A percentile compares a stretch with the other conserved stretches of the same genome.
Conservation (phyloP, 35 echinoderm and acorn worm species). For the Antedon bifida region DNA sequence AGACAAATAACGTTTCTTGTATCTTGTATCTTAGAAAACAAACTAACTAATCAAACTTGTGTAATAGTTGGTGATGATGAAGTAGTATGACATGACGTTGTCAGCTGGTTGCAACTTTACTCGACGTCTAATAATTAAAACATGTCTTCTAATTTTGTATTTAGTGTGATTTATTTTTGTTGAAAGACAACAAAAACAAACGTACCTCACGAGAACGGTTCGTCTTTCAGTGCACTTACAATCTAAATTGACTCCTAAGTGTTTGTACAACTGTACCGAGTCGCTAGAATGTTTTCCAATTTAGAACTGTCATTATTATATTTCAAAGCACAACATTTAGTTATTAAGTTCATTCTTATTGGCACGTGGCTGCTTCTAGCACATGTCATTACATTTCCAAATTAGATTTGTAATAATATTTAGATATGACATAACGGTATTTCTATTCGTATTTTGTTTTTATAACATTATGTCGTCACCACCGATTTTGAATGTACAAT, state of each 20-base stretch:
- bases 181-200: not conserved
- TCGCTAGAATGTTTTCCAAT: not conserved
- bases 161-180: not conserved
- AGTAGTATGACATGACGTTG: not conserved
- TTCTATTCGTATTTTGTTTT: not conserved
- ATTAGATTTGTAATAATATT: constrained; percentile 1
- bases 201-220: not conserved
- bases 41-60: too few species aligned
- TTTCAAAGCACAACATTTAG: not conserved
- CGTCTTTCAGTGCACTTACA: not conserved
- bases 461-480: too few species aligned
- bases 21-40: too few species aligned
- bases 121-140: not conserved
- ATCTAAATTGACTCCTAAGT: not conserved
- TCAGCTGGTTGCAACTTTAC: not conserved
- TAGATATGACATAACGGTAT: not conserved
- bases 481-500: too few species aligned
- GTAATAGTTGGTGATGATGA: not conserved
- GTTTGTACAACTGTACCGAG: not conserved
- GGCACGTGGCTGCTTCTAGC: not conserved
- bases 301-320: not conserved
- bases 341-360: not conserved
- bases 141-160: not conserved
- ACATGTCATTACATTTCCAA: not conserved
- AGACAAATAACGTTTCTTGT: too few species aligned